These are phyloP conservation scores for Pluvianellus socialis DNA, from an alignment of 2,113 vertebrate genomes.

Conservation along the genomic window DNA sequence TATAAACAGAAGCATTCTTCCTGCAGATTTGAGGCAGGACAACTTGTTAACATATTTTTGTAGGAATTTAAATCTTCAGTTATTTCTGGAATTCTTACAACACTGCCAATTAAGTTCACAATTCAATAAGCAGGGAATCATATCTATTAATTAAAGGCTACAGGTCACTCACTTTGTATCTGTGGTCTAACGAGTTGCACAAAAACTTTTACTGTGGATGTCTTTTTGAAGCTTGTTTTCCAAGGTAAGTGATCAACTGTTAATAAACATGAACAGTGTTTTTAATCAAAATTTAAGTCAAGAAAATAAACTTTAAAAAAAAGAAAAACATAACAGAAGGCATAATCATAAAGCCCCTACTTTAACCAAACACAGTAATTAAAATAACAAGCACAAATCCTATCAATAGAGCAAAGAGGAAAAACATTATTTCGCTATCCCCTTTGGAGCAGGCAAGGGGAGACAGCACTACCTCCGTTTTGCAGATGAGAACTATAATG, in stretches of 20 bases:
- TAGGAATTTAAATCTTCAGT: slow-evolving; percentile 19
- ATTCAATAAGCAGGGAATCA: not conserved
- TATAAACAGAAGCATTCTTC: slow-evolving; percentile 44
- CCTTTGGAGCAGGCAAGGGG: not conserved
- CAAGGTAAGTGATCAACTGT: not conserved
- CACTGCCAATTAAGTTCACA: not conserved
- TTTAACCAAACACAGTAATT: not conserved
- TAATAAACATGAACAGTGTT: not conserved
- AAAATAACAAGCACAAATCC: not conserved
- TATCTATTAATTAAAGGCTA: slow-evolving; percentile 10
- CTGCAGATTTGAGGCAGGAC: slow-evolving; percentile 13
- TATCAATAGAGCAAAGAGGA: not conserved
- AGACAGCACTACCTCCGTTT: not conserved
- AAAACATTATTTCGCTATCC: not conserved
- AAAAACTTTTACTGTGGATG: not conserved
- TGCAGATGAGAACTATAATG: not conserved
- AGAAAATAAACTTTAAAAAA: not conserved
- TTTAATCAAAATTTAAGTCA: not conserved
- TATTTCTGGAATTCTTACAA: slow-evolving; percentile 26
- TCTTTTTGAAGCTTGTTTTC: not conserved
- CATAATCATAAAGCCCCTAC: not conserved
- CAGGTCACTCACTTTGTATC: not conserved
- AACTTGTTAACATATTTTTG: not conserved
- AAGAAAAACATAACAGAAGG: not conserved
- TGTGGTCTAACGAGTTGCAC: not conserved